Base-by-base conservation (phyloP, 2,113 vertebrate species). In the Sapajus apella region DNA sequence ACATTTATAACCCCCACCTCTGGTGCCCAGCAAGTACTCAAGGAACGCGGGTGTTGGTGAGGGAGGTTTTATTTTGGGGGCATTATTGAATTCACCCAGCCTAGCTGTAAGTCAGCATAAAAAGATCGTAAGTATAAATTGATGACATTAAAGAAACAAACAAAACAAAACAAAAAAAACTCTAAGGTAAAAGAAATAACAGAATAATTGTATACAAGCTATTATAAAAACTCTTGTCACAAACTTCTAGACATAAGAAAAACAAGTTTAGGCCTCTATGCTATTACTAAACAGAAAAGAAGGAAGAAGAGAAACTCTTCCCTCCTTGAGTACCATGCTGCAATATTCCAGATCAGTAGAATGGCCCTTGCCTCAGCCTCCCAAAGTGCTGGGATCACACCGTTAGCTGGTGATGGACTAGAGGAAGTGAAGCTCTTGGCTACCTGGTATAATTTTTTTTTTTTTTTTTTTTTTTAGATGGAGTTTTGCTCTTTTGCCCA, bases 161-260 rank as follows among this genome's bases (percentile, higher is more conserved):
- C 52, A 64, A 64, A 30, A 8, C 25, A 25, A 94, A 80, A 30
- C 21, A 58, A 23, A 94, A 80, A n/a, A 90, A 82, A 83, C n/a
- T 25, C 66, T 58, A 30, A 82, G 70, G 52, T 79, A 47, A 93
- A 86, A 94, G 23, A 81, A 89, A 68, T 77, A 88, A 55, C 35
- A 56, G 70, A 40, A 40, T 91, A 23, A 25, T 90, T 82, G 92
- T 77, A 55, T 32, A 35, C 0, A 6, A 47, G n/a, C 40, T 83
- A 4, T 27, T 70, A 56, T 47, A 40, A 90, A 88, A 91, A 55
- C 35, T 21, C 52, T 45, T 13, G 6, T 84, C n/a, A 40, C 7
- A 55, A 61, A 91, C 30, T 84, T 61, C 45, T 43, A 89, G 37
- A 55, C n/a, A 8, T 43, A 52, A 76, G 40, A 76, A 83, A 85